Percentiles rank a stretch among this genome's conserved stretches.
Conservation (phyloP, 2,797 vertebrate species). For the Sternarchorhynchus goeldii region DNA sequence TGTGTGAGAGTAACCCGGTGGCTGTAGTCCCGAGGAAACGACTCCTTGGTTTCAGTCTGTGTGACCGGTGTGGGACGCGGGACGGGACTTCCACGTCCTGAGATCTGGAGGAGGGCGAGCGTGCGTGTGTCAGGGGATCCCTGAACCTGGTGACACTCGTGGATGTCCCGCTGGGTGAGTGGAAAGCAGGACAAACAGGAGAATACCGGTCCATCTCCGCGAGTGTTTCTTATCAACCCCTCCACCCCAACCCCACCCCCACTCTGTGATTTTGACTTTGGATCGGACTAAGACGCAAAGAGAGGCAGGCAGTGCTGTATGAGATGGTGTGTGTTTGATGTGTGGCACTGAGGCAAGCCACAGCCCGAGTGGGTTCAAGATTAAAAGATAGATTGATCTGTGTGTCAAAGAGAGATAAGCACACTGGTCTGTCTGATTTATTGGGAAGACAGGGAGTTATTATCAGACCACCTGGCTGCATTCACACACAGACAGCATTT, state of each 20-base stretch:
- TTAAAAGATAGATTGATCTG: constrained; percentile 63
- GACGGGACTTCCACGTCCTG: background rate
- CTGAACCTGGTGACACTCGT: constrained; percentile 17
- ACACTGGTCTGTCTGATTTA: constrained; percentile 57
- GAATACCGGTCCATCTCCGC: constrained; percentile 53
- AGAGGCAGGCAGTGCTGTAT: constrained; percentile 35
- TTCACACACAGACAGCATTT: constrained; percentile 9
- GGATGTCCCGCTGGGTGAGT: constrained; percentile 41
- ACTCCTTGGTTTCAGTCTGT: constrained; percentile 29
- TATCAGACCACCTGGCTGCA: constrained; percentile 48
- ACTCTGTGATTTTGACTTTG: constrained; percentile 45
- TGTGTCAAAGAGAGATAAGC: constrained; percentile 61
- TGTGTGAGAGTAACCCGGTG: background rate
- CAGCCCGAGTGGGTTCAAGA: constrained; percentile 51
- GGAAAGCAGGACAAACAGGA: constrained; percentile 40
- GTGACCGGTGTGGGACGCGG: constrained; percentile 17
- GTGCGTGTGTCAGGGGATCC: constrained; percentile 13
- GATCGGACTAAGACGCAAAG: constrained; percentile 40
- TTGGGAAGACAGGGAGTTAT: constrained; percentile 55
- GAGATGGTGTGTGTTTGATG: constrained; percentile 52
- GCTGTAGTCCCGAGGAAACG: constrained; percentile 15
- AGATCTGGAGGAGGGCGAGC: constrained; percentile 17
- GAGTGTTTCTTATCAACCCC: constrained; percentile 43
- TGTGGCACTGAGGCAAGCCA: constrained; percentile 39
- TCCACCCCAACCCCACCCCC: background rate